Evolutionary conservation across 2,797 vertebrate genomes (phyloP), one percentile per base, ranked within the genome.

Genomic region (Bothrops alternatus): DNA sequence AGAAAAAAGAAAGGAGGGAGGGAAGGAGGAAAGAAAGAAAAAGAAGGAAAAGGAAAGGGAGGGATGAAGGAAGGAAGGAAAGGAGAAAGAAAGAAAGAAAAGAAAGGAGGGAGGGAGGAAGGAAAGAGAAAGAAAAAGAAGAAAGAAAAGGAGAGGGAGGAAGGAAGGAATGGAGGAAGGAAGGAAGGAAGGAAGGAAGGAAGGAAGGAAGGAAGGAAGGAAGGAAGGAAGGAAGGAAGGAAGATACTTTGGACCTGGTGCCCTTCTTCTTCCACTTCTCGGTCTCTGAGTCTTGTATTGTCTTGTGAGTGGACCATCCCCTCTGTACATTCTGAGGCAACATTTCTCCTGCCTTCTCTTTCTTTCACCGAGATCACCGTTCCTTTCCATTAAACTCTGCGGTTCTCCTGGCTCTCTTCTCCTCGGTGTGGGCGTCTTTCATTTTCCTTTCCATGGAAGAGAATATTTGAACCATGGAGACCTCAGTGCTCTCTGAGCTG

Each of bases 351-450:
- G 25, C 69, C 55, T 50, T 78, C 28, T 12, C 16, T 18, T n/a
- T n/a, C 50, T 47, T 50, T 82, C 23, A 6, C 55, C 63, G 1
- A 32, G 32, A 32, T 28, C 13, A 20, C n/a, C 16, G 50, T 61
- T n/a, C 47, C 50, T 82, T 63, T 87, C n/a, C 47, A 93, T 93
- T 93, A 92, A 92, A 93, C 12, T 4, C 25, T 10, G 28, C 57
- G 4, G 4, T 78, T 65, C 56, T 78, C 32, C 16, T 32, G 65
- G n/a, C 28, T 32, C 4, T n/a, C n/a, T 32, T 32, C 2, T 5
- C 13, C 63, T n/a, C 65, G 3, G 37, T 20, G 6, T 20, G 32
- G 47, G n/a, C 11, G 53, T 2, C 1, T 32, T 47, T 32, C 23
- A 1, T 50, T 32, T 89, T 86, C 0, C 6, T 57, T 63, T 10